A percentile compares a stretch with the other conserved stretches of the same genome.
Evolutionary conservation across 1,140 invertebrate species (phyloP).

Genomic region (Apolygus lucorum): DNA sequence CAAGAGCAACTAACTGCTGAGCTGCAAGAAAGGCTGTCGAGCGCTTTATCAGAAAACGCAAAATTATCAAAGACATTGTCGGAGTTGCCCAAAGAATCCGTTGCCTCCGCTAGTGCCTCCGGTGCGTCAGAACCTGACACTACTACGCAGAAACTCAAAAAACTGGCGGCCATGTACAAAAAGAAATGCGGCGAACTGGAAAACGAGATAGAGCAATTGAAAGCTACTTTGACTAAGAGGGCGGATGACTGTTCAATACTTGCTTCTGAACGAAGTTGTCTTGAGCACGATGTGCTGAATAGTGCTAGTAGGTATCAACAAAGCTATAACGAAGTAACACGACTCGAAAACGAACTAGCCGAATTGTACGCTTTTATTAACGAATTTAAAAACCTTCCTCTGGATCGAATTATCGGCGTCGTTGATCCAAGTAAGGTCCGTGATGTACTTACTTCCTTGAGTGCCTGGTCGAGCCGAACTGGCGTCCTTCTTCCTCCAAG

Average conservation of each 20-base stretch:
- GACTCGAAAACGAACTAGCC: slow-evolving; percentile 3
- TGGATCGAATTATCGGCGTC: background rate
- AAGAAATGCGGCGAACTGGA: slow-evolving; percentile 54
- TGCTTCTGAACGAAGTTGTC: background rate
- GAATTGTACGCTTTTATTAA: background rate
- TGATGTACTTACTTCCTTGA: background rate
- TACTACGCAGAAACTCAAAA: slow-evolving; percentile 59
- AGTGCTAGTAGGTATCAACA: background rate
- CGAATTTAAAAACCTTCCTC: slow-evolving; percentile 31
- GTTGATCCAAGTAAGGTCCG: background rate
- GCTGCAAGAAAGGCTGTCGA: slow-evolving; percentile 35
- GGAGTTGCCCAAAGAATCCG: background rate
- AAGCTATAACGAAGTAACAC: background rate
- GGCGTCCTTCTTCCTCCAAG: background rate
- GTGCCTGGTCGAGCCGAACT: background rate
- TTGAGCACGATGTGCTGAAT: background rate
- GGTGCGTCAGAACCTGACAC: slow-evolving; percentile 28
- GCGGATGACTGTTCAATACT: background rate
- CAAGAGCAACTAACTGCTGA: slow-evolving; percentile 34
- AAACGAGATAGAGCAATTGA: slow-evolving; percentile 34
- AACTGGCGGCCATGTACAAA: slow-evolving; percentile 60
- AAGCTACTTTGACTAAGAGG: background rate
- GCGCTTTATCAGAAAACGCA: slow-evolving; percentile 20
- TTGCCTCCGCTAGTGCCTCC: background rate
- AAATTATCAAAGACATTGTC: background rate